Evolutionary conservation across 1,140 invertebrate genomes (phyloP), one percentile per base, ranked within the genome.

Genomic region (Belonocnema kinseyi): DNA sequence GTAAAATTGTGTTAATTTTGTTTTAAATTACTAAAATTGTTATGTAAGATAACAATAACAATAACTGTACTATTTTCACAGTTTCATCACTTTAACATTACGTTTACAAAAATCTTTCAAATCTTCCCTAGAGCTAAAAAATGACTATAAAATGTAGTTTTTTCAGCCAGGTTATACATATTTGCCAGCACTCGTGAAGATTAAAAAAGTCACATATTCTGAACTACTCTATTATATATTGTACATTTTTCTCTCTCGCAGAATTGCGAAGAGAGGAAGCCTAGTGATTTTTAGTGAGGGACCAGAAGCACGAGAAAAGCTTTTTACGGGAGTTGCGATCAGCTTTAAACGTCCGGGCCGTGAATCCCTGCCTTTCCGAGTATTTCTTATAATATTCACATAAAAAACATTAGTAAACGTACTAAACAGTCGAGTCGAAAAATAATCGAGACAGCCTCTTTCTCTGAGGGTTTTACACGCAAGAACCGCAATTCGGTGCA

Each of bases 341-440:
- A 66, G 61, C 61, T 14, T n/a, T 46, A 66, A 66, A 66, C 61
- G 12, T 46, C 61, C 26, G 61, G 61, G 61, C 61, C 61, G 33
- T 33, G 61, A 66, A 66, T 66, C 21, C 61, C 14, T 66, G 26
- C 74, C 80, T 46, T 73, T 72, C 75, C 76, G 52, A 78, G 77
- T 79, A 84, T 85, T 79, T 79, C 81, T 86, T 89, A 83, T 75
- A 83, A 85, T 87, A 87, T 87, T 88, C 80, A 88, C 86, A 88
- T 88, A 88, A 88, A 61, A 89, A 89, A 88, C 83, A 85, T 85
- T 87, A 82, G 82, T 86, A 86, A 86, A 79, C 80, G 87, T 87
- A 87, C 82, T 87, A 86, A 90, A 89, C 83, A 88, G 86, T 90
- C 85, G 85, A 89, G 87, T 89, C 86, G 78, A 89, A 90, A 90